Percentiles rank a stretch among this genome's conserved stretches.
Evolutionary conservation across 2,797 vertebrate species (phyloP).

Genomic region (Tympanoctomys barrerae): DNA sequence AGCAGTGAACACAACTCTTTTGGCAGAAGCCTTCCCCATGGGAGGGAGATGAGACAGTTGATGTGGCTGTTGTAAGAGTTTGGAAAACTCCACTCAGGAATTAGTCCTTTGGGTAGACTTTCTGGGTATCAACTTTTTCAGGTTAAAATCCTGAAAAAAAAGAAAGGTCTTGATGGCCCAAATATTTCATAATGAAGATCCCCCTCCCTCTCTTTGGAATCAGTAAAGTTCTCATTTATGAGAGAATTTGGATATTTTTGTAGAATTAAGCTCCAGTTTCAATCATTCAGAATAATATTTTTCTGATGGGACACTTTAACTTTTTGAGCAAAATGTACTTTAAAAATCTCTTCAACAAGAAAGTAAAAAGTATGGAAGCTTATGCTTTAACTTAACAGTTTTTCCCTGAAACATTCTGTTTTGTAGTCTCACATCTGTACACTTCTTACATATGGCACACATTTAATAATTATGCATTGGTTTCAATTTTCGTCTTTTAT

Average conservation of each 20-base stretch:
- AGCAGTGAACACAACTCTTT: conserved; percentile 56
- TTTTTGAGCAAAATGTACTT: conserved; percentile 30
- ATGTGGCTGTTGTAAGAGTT: conserved; percentile 48
- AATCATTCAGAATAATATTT: not conserved
- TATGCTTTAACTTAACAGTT: not conserved
- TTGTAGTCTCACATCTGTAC: not conserved
- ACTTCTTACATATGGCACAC: not conserved
- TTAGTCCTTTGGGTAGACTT: conserved; percentile 58
- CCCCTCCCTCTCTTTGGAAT: not conserved
- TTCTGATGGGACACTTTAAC: not conserved
- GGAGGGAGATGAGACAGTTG: conserved; percentile 59
- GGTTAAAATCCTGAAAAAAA: conserved; percentile 27
- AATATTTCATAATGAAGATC: not conserved
- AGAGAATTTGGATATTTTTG: not conserved
- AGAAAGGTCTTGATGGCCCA: not conserved
- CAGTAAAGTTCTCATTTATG: not conserved
- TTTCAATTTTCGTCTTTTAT: conserved; percentile 41
- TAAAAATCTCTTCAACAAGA: conserved; percentile 11
- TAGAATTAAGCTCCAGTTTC: not conserved
- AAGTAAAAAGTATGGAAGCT: not conserved
- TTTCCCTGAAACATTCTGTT: not conserved
- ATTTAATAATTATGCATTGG: conserved; percentile 3
- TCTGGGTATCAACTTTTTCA: not conserved
- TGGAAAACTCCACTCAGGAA: conserved; percentile 74
- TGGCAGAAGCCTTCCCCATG: conserved; percentile 38